These are phyloP conservation scores for Cistogaster globosa DNA, from an alignment of 2,888 invertebrate species.

Conservation along the genomic window DNA sequence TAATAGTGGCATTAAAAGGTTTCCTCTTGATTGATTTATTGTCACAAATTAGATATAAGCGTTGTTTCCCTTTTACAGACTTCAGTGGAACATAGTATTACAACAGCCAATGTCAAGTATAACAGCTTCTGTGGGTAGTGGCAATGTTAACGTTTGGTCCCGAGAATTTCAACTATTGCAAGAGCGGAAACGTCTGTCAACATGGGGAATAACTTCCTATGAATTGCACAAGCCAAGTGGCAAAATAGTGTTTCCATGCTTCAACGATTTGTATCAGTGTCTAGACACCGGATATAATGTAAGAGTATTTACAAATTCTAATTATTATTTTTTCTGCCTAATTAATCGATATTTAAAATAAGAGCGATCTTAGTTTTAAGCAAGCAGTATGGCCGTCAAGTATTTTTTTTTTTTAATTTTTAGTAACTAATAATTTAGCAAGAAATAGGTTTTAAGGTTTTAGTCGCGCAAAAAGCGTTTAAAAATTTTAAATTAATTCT, in stretches of 20 bases:
- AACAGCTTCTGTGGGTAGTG: constrained; percentile 78
- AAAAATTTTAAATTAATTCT: too few species aligned
- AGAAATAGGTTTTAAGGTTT: too few species aligned
- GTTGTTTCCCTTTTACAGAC: constrained; percentile 79
- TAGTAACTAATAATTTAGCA: too few species aligned
- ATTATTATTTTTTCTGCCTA: background rate
- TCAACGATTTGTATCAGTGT: constrained; percentile 94
- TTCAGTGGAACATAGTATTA: constrained; percentile 92
- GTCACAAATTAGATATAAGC: background rate
- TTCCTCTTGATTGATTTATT: background rate
- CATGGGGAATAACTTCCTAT: constrained; percentile 97
- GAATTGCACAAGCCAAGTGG: constrained; percentile 92
- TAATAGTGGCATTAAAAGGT: constrained; percentile 55
- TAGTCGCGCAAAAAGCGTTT: too few species aligned
- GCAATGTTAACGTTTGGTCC: constrained; percentile 86
- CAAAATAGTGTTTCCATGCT: constrained; percentile 95
- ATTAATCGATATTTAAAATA: too few species aligned
- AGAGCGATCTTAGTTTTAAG: too few species aligned
- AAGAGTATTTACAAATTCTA: constrained; percentile 75
- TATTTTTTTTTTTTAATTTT: too few species aligned
- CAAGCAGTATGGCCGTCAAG: too few species aligned
- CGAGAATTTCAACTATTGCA: constrained; percentile 95
- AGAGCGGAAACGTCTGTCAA: constrained; percentile 95
- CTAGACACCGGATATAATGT: constrained; percentile 89
- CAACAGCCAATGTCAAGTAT: constrained; percentile 90